These are phyloP conservation scores for Saturnia japonica DNA, from an alignment of 2,888 invertebrate species.

Conservation along the genomic window DNA sequence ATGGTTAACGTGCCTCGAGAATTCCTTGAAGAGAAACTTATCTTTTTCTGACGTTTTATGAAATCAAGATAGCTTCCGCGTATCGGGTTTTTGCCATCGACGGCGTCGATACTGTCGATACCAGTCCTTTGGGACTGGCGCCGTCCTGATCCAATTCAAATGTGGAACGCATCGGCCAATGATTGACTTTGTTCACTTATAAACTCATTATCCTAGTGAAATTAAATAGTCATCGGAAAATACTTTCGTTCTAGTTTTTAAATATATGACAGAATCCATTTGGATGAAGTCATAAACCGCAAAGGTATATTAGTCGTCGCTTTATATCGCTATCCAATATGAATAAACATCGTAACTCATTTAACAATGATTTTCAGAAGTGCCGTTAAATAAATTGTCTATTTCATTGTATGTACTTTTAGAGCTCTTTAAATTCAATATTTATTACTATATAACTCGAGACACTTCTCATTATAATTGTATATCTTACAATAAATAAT, in stretches of 20 bases:
- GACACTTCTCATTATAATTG: conserved; percentile 42
- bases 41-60: conserved; percentile 64
- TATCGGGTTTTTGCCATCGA: conserved; percentile 55
- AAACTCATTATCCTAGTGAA: conserved; percentile 29
- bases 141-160: conserved; percentile 57
- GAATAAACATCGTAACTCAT: conserved; percentile 14
- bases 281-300: conserved; percentile 19
- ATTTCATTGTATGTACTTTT: too few relatives aligned
- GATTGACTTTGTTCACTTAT: conserved; percentile 33
- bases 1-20: conserved; percentile 59
- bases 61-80: conserved; percentile 67
- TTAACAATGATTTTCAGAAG: too few relatives aligned
- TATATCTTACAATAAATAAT: conserved; percentile 33
- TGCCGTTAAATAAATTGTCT: too few relatives aligned
- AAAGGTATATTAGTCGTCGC: conserved; percentile 20
- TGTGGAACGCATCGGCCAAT: conserved; percentile 44
- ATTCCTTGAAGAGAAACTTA: conserved; percentile 74
- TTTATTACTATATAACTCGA: too few relatives aligned
- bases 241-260: conserved; percentile 31
- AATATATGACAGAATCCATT: conserved; percentile 19
- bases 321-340: too few relatives aligned
- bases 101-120: conserved; percentile 46
- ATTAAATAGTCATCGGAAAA: conserved; percentile 31
- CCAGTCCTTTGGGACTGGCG: conserved; percentile 53
- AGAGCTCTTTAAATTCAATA: too few relatives aligned